phyloP scores from a whole-genome alignment of 2,113 vertebrate species.

The Callospermophilus lateralis region DNA sequence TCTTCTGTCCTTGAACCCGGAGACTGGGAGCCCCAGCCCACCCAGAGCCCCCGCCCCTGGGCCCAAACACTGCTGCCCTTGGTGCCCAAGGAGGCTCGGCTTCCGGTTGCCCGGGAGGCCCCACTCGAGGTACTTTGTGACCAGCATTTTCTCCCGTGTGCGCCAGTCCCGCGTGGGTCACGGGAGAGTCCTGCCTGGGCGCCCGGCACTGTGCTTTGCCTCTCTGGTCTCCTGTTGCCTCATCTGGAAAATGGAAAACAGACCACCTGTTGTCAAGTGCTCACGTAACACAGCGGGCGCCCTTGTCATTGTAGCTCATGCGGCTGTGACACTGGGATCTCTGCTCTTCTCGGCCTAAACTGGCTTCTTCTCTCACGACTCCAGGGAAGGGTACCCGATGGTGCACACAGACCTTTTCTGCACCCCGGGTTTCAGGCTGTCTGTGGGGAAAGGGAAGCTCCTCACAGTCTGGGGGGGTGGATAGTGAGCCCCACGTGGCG shows the following conservation, averaged over 20 bases:
- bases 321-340: neutral
- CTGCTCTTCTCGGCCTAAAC: neutral
- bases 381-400: neutral
- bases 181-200: neutral
- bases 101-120: neutral
- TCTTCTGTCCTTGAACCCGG: neutral
- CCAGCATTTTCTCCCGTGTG: neutral
- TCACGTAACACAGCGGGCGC: no score
- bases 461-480: no score
- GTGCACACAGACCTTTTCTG: neutral
- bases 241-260: neutral
- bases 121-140: neutral
- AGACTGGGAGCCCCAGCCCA: neutral
- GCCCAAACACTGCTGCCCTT: neutral
- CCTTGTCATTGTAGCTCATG: no score
- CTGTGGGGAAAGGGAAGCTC: neutral
- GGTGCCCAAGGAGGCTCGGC: neutral
- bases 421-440: neutral
- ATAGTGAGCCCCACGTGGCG: no score
- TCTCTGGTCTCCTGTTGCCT: neutral
- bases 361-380: neutral
- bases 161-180: fast-evolving
- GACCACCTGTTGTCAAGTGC: neutral
- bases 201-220: neutral
- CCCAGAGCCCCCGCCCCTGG: neutral